Evolutionary conservation across 2,113 vertebrate species (phyloP), one percentile per base, ranked within the genome.

Genomic region (Perca schrenkii): DNA sequence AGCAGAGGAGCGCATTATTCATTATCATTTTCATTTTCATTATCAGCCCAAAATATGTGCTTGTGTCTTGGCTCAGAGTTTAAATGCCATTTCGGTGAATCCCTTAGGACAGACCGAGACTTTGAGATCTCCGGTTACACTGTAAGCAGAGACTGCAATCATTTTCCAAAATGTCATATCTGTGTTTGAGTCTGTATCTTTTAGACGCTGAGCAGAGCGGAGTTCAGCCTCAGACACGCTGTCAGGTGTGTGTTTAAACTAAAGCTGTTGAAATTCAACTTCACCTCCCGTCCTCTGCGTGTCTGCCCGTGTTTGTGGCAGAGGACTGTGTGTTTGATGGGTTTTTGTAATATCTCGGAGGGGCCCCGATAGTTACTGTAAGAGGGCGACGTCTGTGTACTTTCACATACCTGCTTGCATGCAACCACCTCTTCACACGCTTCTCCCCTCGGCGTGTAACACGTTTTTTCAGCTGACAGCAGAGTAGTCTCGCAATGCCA

Each of bases 241-340:
- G 73, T 63, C 79, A 58, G 62, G 74, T 79, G 74, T 69, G 68
- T 76, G 67, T 74, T 61, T 53, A 22, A 77, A 43, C 19, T 25
- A 12, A 58, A 70, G 40, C 36, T 52, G 53, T 28, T 46, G 28
- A 65, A 58, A 52, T 58, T 8, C 6, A 50, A 16, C 3, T 21
- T 16, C 19, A 25, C 73, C 73, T 73, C 22, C 0, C 7, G 52
- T 52, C 66, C 77, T 72, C 17, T 19, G 50, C 11, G 62, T 19
- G 46, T 66, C 3, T 31, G 31, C 46, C 31, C 0, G 76, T 63
- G 2, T 73, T 6, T 17, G 25, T 13, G 47, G n/a, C 53, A 4
- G 60, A 19, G 53, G 49, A 1, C 36, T 8, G 8, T 58, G 83
- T 79, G 54, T 77, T 50, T 77, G 63, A 74, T 62, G 21, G 47